Percentiles rank a stretch among this genome's conserved stretches.
Conservation (phyloP, 2,888 invertebrate genomes). For the Agriopis aurantiaria region DNA sequence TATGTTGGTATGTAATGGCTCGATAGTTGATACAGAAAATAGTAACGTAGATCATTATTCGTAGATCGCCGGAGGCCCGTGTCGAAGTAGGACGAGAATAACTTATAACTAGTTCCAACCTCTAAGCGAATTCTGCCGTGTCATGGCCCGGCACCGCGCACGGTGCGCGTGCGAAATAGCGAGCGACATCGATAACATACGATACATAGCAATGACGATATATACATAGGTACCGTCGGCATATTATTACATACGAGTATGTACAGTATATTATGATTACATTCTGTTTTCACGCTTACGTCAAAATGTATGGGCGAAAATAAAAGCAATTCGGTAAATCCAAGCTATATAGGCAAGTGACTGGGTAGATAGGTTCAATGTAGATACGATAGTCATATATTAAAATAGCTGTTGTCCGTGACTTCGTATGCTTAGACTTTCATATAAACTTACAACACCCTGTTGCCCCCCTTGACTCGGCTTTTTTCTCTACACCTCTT, state of each 20-base stretch:
- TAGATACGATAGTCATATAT: background rate
- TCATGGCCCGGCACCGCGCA: constrained; percentile 10
- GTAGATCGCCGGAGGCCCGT: constrained; percentile 4
- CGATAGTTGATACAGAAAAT: background rate
- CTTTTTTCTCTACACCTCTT: too few relatives aligned
- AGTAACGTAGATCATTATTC: background rate
- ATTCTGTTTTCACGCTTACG: constrained; percentile 14
- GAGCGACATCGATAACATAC: constrained; percentile 22
- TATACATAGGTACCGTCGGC: constrained; percentile 1
- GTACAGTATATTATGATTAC: background rate
- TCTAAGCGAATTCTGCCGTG: constrained; percentile 13
- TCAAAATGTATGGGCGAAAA: background rate
- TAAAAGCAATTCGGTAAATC: background rate
- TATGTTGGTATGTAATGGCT: background rate
- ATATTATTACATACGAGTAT: background rate
- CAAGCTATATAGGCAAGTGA: background rate
- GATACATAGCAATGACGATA: constrained; percentile 3
- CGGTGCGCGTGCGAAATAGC: constrained; percentile 4
- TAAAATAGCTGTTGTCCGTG: too few relatives aligned
- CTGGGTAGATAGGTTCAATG: background rate
- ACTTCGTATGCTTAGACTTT: too few relatives aligned
- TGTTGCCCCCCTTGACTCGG: too few relatives aligned
- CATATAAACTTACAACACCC: too few relatives aligned
- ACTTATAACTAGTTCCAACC: background rate
- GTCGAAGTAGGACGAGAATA: constrained; percentile 3